Base-by-base conservation (phyloP, 2,797 vertebrate species). In the Sebastes diaconus region DNA sequence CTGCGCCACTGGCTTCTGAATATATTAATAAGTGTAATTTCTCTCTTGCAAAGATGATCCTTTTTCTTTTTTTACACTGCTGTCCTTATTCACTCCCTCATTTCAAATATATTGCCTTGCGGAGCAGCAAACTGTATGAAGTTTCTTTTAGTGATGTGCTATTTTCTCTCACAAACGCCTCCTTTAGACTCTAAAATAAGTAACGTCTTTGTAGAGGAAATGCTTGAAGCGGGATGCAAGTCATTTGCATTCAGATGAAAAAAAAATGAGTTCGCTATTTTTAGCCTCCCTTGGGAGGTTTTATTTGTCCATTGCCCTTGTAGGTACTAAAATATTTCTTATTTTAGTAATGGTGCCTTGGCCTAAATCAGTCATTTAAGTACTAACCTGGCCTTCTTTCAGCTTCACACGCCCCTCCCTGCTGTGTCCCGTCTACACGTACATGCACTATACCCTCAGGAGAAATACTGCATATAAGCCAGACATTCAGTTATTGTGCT, bases 311-410 rank as follows among this genome's bases (percentile, higher is more conserved):
- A 8, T 75, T 91, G 84, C 74, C 89, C 89, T 92, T 93, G 86
- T 74, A 89, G 84, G 84, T 91, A 80, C 84, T 88, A 80, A 88
- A 92, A 92, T 89, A 83, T 90, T 81, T 94, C 89, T 95, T 93
- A 90, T 94, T 94, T 95, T 95, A 94, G 92, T 90, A 93, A 90
- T 91, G 85, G 92, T 93, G 90, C 77, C 91, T 93, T 88, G 92
- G 90, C 94, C 94, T 92, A 92, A 95, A 95, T 96, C 93, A 92
- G 64, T 95, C 92, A 92, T 84, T 90, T 83, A 88, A 90, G 84
- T 81, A 79, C 78, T 86, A 92, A 94, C 85, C 88, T 92, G 87
- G 54, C 84, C 84, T 89, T 78, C 74, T 89, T 87, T 83, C 81
- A 58, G 79, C 77, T 76, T 81, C 67, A 54, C 69, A 74, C 42